Evolutionary conservation across 2,888 invertebrate genomes (phyloP), one percentile per base, ranked within the genome.

Genomic region (Onchidella celtica): DNA sequence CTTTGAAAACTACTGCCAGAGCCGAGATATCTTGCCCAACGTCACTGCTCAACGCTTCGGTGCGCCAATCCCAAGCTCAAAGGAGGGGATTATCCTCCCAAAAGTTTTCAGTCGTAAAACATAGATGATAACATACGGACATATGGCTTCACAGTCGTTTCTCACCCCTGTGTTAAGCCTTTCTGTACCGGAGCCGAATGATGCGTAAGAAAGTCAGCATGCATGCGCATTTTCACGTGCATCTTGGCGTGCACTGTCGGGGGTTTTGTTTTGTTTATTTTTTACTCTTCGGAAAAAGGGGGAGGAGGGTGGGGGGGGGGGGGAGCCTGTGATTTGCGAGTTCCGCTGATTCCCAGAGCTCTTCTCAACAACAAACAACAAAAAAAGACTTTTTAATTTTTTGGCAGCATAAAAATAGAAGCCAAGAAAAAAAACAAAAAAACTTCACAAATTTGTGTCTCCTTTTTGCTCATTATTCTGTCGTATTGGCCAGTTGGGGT

Each of bases 61-160:
- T 73, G 59, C 59, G 73, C 55, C 73, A 73, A 59, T 36, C 59
- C 73, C 57, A 73, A 57, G 55, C 73, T 59, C 57, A 73, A 59
- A 57, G 55, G 73, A 59, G 55, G 57, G 73, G 57, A 57, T 73
- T 34, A 73, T 57, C 73, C 59, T 27, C 36, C 14, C n/a, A n/a
- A n/a, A n/a, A n/a, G n/a, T n/a, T 59, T 34, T 59, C 34, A 73
- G 73, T 73, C 59, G 73, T 73, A 59, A 73, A 73, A 73, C 73
- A 73, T 59, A 2, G 73, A 32, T 73, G 59, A 73, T 73, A 59
- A 73, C 73, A 73, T n/a, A n/a, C n/a, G n/a, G n/a, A n/a, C n/a
- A n/a, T 59, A 73, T 73, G 73, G 73, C 73, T 73, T 73, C 55
- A 57, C 73, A 73, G 59, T 73, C 73, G n/a, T 36, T 36, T 24